Percentiles rank a stretch among this genome's conserved stretches.
Evolutionary conservation across 2,113 vertebrate species (phyloP).

Genomic region (Okapia johnstoni): DNA sequence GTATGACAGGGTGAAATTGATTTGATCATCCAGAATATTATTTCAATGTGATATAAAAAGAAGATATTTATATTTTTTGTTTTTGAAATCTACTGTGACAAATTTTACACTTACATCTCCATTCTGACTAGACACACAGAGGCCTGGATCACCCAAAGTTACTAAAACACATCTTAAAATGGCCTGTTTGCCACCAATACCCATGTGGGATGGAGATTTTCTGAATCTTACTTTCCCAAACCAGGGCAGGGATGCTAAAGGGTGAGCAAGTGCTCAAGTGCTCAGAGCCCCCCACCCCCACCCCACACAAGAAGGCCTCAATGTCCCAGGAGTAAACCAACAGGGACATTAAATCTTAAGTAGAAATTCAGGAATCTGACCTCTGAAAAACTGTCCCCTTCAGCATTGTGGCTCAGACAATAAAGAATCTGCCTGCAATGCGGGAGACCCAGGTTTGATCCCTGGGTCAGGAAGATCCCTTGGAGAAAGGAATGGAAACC

Average conservation of each 20-base stretch:
- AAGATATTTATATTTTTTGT: background rate
- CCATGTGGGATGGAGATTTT: background rate
- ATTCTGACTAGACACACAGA: background rate
- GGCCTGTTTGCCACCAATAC: background rate
- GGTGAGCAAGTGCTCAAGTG: background rate
- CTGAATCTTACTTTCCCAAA: background rate
- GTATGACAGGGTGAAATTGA: background rate
- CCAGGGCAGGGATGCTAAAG: background rate
- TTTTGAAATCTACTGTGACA: background rate
- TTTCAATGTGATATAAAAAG: background rate
- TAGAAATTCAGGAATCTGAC: background rate
- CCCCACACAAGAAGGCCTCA: background rate
- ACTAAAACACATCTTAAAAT: background rate
- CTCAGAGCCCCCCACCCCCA: accelerated
- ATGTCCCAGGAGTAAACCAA: background rate
- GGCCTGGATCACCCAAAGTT: background rate
- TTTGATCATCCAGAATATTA: background rate
- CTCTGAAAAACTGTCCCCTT: background rate
- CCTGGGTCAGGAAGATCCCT: background rate
- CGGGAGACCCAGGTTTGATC: background rate
- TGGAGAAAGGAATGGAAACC: background rate
- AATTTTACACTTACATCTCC: background rate
- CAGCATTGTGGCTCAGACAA: background rate
- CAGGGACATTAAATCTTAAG: background rate
- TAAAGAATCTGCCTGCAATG: background rate